phyloP scores from a whole-genome alignment of 2,113 vertebrate genomes.

The Phalacrocorax aristotelis region DNA sequence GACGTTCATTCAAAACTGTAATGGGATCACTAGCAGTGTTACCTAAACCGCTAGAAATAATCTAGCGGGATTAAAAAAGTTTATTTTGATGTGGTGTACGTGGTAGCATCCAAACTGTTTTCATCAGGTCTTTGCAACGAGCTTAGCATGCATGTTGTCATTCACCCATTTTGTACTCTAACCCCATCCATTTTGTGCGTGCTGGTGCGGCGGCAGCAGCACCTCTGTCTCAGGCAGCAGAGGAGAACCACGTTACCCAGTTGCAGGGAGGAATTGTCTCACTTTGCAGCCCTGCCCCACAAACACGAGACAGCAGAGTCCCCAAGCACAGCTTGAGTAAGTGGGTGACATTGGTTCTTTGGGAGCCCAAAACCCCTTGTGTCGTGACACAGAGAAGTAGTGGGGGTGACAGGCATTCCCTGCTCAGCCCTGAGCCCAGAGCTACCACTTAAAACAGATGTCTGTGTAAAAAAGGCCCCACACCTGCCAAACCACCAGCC shows the following conservation, averaged over 20 bases:
- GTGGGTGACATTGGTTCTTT: neutral
- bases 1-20: neutral
- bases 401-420: neutral
- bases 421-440: neutral
- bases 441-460: conserved; percentile 64
- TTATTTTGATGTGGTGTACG: neutral
- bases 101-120: neutral
- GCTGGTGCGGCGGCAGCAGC: neutral
- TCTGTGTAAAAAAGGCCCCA: conserved; percentile 51
- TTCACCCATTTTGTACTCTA: neutral
- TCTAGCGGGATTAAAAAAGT: neutral
- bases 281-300: neutral
- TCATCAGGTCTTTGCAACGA: neutral
- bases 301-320: neutral
- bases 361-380: neutral
- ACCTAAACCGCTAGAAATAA: neutral
- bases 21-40: neutral
- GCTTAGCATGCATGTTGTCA: accelerated
- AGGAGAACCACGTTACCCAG: neutral
- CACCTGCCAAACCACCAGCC: conserved; percentile 69
- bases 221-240: neutral
- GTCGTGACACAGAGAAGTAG: neutral
- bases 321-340: neutral
- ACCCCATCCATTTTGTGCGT: neutral
- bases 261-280: neutral